Conservation (phyloP, 2,797 vertebrate species). For the Bradypus variegatus region DNA sequence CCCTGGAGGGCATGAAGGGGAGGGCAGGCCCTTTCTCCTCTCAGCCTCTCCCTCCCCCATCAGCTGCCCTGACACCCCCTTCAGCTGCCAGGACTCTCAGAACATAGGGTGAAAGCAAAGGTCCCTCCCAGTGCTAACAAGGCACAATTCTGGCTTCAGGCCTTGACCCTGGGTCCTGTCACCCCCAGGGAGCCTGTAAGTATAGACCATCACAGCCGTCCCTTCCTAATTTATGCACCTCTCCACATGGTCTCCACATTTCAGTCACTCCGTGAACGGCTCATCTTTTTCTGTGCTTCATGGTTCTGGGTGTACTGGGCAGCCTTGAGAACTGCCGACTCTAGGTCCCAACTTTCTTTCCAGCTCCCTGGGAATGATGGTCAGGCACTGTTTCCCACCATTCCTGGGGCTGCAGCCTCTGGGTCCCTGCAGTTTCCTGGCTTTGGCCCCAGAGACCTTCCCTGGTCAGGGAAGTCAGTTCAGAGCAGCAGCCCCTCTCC, state of each 20-base stretch:
- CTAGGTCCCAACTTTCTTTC: not conserved
- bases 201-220: not conserved
- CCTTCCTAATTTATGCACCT: not conserved
- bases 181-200: not conserved
- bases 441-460: not conserved
- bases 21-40: not conserved
- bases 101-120: not conserved
- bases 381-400: not conserved
- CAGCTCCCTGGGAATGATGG: not conserved
- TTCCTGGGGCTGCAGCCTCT: not conserved
- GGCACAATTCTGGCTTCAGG: not conserved
- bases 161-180: fast-evolving
- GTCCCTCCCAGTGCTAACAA: no score
- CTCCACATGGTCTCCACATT: not conserved
- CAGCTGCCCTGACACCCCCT: not conserved
- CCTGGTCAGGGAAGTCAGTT: not conserved
- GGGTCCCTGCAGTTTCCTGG: not conserved
- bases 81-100: not conserved
- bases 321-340: not conserved
- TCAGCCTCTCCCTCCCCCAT: not conserved
- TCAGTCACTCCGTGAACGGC: fast-evolving
- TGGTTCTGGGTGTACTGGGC: not conserved
- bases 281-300: not conserved
- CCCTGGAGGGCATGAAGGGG: not conserved
- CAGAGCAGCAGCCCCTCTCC: not conserved